These are phyloP conservation scores for Nycteola revayana DNA, from an alignment of 2,888 invertebrate genomes.

Conservation along the genomic window DNA sequence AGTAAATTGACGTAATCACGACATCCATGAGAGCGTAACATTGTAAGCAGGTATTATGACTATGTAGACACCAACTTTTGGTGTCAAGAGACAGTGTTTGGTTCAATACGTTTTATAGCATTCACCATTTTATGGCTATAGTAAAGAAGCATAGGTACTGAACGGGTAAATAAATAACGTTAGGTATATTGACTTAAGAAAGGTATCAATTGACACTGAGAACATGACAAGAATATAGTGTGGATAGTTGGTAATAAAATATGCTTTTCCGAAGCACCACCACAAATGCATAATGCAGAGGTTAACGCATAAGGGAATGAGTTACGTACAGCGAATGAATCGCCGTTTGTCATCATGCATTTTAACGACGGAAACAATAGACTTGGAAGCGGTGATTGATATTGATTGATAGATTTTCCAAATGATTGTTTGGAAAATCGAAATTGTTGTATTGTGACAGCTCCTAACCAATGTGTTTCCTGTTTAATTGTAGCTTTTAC, in stretches of 20 bases:
- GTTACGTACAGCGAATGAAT: slow-evolving; percentile 27
- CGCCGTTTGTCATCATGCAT: slow-evolving; percentile 24
- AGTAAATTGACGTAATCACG: slow-evolving; percentile 46
- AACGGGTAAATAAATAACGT: slow-evolving; percentile 44
- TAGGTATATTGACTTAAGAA: slow-evolving; percentile 56
- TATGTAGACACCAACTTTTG: too few relatives aligned
- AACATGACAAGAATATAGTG: slow-evolving; percentile 44
- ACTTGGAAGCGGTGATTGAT: too few relatives aligned
- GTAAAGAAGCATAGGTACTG: slow-evolving; percentile 31
- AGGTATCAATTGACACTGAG: slow-evolving; percentile 44
- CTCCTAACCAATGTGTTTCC: too few relatives aligned
- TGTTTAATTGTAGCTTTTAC: too few relatives aligned
- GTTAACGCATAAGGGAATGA: slow-evolving; percentile 22
- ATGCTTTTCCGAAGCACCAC: slow-evolving; percentile 34
- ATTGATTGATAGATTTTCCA: too few relatives aligned
- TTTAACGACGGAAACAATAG: too few relatives aligned
- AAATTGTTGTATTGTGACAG: too few relatives aligned
- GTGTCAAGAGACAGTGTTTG: too few relatives aligned
- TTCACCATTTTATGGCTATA: slow-evolving; percentile 19
- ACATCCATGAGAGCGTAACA: slow-evolving; percentile 30
- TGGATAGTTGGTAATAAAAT: slow-evolving; percentile 41
- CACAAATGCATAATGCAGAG: slow-evolving; percentile 43
- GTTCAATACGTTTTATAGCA: slow-evolving; percentile 19
- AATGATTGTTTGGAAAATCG: too few relatives aligned
- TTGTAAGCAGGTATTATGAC: slow-evolving; percentile 16